A percentile compares a stretch with the other conserved stretches of the same genome.
phyloP scores from a whole-genome alignment of 2,888 invertebrate species.

The Papilio demoleus region DNA sequence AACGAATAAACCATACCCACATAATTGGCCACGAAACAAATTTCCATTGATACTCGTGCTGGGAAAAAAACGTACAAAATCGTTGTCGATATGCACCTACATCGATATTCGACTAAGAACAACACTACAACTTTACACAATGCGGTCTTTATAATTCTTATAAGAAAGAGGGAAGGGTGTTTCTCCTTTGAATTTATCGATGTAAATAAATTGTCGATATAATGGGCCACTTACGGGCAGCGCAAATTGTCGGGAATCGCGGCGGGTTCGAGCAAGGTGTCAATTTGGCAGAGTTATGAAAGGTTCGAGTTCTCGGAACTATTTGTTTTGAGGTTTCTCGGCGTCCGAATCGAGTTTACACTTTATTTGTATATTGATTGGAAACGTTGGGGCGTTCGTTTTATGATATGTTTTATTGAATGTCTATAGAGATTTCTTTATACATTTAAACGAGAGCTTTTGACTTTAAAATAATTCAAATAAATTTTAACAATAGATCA shows the following conservation, averaged over 20 bases:
- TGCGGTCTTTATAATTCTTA: neutral
- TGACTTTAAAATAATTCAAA: neutral
- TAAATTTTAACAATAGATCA: neutral
- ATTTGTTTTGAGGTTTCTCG: constrained; percentile 78
- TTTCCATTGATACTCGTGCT: constrained; percentile 83
- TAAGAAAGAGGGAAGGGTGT: constrained; percentile 22
- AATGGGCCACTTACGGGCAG: constrained; percentile 80
- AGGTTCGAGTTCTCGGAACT: constrained; percentile 77
- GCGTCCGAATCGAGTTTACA: constrained; percentile 61
- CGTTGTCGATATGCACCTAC: constrained; percentile 73
- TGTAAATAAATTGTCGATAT: constrained; percentile 59
- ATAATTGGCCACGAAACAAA: constrained; percentile 80
- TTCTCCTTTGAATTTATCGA: constrained; percentile 41
- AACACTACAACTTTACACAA: constrained; percentile 51
- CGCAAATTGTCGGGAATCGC: constrained; percentile 81
- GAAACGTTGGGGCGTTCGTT: constrained; percentile 64
- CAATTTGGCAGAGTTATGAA: constrained; percentile 83
- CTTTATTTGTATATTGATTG: constrained; percentile 72
- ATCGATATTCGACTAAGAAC: constrained; percentile 69
- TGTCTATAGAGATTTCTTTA: constrained; percentile 41
- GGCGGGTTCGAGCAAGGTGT: constrained; percentile 79
- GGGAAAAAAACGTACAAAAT: constrained; percentile 78
- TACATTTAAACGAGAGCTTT: constrained; percentile 15
- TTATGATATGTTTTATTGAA: constrained; percentile 71
- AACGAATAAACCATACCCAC: constrained; percentile 73